phyloP scores from a whole-genome alignment of 2,113 vertebrate genomes.

The Pan paniscus region DNA sequence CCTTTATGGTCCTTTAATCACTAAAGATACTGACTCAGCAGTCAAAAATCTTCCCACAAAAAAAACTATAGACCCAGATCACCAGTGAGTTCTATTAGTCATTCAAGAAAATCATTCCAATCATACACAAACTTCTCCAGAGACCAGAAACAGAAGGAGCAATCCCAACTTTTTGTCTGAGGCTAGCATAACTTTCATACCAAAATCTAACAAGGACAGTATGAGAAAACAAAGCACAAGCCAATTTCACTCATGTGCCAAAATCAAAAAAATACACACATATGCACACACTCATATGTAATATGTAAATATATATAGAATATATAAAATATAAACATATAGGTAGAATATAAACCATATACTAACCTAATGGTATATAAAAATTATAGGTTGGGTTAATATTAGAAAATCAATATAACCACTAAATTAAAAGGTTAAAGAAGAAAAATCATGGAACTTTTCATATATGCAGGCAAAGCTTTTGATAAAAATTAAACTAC shows the following conservation, averaged over 20 bases:
- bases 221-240: neutral
- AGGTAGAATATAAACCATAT: neutral
- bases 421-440: neutral
- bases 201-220: neutral
- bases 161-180: neutral
- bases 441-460: neutral
- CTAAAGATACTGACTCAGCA: neutral
- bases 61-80: neutral
- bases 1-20: neutral
- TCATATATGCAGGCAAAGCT: neutral
- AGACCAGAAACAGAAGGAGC: neutral
- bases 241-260: neutral
- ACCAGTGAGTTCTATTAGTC: neutral
- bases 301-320: neutral
- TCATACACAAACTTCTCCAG: neutral
- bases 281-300: neutral
- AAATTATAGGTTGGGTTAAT: neutral
- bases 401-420: neutral
- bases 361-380: neutral
- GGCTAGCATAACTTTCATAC: neutral
- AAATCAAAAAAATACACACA: neutral
- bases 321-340: neutral
- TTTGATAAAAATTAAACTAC: slow-evolving; percentile 10
- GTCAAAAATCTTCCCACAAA: neutral
- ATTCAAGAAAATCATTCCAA: neutral